Percentiles rank a stretch among this genome's conserved stretches.
phyloP scores from a whole-genome alignment of 2,888 invertebrate species.

The Macroteleia sp. region DNA sequence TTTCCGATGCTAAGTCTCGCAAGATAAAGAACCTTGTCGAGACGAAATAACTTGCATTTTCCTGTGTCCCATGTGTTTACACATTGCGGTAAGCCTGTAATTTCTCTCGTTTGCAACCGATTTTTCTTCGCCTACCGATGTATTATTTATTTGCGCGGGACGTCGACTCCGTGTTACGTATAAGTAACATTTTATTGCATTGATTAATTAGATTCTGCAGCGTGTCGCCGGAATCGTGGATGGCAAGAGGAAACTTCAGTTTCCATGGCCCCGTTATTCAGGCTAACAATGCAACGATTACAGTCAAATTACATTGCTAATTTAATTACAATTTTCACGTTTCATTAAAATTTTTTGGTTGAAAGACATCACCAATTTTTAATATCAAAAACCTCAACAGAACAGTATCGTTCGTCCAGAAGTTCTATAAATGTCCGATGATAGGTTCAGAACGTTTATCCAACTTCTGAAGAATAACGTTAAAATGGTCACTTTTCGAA shows the following conservation, averaged over 20 bases:
- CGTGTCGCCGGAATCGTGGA: constrained; percentile 10
- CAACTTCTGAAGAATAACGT: no score
- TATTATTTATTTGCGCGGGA: constrained; percentile 27
- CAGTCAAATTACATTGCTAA: no score
- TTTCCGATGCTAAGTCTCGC: constrained; percentile 9
- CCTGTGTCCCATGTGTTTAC: background rate
- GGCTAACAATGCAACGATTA: constrained; percentile 12
- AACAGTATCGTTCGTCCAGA: no score
- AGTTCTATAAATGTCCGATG: no score
- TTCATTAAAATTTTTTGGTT: no score
- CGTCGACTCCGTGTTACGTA: constrained; percentile 15
- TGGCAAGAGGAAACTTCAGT: constrained; percentile 30
- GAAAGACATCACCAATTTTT: no score
- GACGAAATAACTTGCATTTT: constrained; percentile 21
- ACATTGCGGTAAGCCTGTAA: constrained; percentile 13
- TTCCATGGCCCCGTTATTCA: constrained; percentile 18
- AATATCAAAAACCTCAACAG: no score
- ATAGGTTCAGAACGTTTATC: no score
- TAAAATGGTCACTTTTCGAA: no score
- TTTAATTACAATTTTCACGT: no score
- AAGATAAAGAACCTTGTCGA: constrained; percentile 19
- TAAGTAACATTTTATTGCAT: constrained; percentile 27
- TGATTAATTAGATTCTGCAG: constrained; percentile 32
- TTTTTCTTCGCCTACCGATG: constrained; percentile 5
- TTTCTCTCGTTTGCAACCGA: constrained; percentile 18